phyloP scores from a whole-genome alignment of 2,113 vertebrate genomes.

The Microcebus griseorufus region DNA sequence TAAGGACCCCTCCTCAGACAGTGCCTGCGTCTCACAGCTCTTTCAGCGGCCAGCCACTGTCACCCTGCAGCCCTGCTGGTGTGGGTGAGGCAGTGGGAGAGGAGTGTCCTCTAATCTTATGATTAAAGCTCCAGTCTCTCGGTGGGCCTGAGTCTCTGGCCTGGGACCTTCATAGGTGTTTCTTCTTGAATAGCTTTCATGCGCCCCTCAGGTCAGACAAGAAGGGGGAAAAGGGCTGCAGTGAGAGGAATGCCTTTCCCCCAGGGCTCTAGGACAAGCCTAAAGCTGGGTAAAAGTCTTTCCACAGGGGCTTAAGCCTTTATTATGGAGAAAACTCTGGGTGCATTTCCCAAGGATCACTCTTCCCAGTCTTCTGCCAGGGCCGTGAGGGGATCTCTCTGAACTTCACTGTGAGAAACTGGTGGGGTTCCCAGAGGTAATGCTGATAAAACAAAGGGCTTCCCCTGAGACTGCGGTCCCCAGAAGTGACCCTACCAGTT shows the following conservation, averaged over 20 bases:
- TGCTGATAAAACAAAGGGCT: not conserved
- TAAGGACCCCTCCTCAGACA: not conserved
- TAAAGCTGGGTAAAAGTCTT: not conserved
- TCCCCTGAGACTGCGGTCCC: not conserved
- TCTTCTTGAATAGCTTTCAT: not conserved
- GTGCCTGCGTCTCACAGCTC: not conserved
- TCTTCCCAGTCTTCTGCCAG: not conserved
- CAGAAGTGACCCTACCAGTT: not conserved
- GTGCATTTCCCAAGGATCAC: not conserved
- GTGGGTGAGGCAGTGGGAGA: not conserved
- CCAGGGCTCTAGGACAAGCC: not conserved
- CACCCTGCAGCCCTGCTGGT: not conserved
- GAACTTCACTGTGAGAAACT: not conserved
- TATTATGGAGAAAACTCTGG: not conserved
- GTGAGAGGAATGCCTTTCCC: not conserved
- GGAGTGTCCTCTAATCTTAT: not conserved
- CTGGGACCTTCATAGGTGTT: not conserved
- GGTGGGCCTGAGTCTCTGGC: not conserved
- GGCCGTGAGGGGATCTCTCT: not conserved
- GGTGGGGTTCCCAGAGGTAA: not conserved
- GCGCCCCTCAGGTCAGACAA: not conserved
- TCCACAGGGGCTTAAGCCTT: not conserved
- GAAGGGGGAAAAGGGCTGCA: not conserved
- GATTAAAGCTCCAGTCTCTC: not conserved
- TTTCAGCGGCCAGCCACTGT: not conserved